Evolutionary conservation across 2,888 invertebrate species (phyloP).

Genomic region (Meghimatium bilineatum): DNA sequence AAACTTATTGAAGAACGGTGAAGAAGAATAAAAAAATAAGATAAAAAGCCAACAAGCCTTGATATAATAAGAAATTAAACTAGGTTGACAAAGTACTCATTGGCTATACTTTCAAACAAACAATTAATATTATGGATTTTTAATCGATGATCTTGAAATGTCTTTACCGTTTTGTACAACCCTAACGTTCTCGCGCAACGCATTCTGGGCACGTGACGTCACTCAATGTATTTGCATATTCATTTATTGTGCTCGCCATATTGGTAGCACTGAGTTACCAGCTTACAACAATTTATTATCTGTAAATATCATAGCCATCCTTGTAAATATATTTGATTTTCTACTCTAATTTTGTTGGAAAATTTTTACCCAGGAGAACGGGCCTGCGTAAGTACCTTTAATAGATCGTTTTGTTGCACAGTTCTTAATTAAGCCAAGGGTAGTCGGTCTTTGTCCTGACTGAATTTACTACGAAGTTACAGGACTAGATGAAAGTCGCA

Average conservation of each 20-base stretch:
- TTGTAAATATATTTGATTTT: constrained; percentile 58
- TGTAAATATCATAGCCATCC: constrained; percentile 67
- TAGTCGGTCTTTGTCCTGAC: constrained; percentile 50
- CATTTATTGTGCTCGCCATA: constrained; percentile 69
- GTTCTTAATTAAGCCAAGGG: constrained; percentile 43
- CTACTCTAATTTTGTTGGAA: constrained; percentile 60
- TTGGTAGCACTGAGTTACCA: constrained; percentile 60
- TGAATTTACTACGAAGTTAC: constrained; percentile 24
- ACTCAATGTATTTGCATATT: constrained; percentile 71
- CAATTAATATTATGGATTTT: too few relatives aligned
- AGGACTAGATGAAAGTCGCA: constrained; percentile 1
- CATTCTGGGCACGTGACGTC: constrained; percentile 71
- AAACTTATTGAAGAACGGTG: too few relatives aligned
- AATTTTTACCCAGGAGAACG: constrained; percentile 71
- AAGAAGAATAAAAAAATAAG: too few relatives aligned
- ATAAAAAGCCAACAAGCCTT: too few relatives aligned
- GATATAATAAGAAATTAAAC: too few relatives aligned
- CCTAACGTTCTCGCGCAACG: constrained; percentile 48
- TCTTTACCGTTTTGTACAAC: constrained; percentile 14
- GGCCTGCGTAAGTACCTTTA: constrained; percentile 72
- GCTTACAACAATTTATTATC: constrained; percentile 60
- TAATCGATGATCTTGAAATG: background rate
- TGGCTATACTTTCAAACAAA: too few relatives aligned
- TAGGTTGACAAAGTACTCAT: too few relatives aligned
- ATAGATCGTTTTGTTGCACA: constrained; percentile 19